A percentile compares a stretch with the other conserved stretches of the same genome.
Conservation (phyloP, 2,888 invertebrate species). For the Malthinus seriepunctatus region DNA sequence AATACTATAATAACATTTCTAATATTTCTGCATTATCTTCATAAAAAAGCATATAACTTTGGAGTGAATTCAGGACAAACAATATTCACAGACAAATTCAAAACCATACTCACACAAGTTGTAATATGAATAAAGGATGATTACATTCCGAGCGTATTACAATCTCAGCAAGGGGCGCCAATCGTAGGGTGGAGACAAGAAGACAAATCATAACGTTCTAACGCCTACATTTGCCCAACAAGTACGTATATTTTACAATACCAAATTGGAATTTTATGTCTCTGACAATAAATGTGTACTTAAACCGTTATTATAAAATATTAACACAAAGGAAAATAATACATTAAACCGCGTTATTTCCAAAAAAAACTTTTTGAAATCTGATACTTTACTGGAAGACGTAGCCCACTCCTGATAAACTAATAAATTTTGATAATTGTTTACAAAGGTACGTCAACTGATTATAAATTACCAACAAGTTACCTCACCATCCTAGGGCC, state of each 20-base stretch:
- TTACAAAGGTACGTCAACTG: too few relatives aligned
- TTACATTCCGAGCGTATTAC: conserved; percentile 48
- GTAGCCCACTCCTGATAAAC: too few relatives aligned
- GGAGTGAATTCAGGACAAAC: conserved; percentile 20
- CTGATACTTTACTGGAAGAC: too few relatives aligned
- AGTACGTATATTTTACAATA: conserved; percentile 21
- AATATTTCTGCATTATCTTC: conserved; percentile 13
- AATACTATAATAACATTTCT: conserved; percentile 15
- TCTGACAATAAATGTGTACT: too few relatives aligned
- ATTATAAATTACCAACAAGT: too few relatives aligned
- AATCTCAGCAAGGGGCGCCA: conserved; percentile 44
- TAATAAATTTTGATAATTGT: too few relatives aligned
- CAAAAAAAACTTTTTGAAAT: too few relatives aligned
- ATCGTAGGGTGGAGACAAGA: conserved; percentile 44
- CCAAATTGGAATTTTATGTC: conserved; percentile 8
- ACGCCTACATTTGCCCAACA: conserved; percentile 21
- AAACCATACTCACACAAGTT: conserved; percentile 28
- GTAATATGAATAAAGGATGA: conserved; percentile 51
- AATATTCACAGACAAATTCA: conserved; percentile 25
- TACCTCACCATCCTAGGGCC: too few relatives aligned
- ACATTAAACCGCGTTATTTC: too few relatives aligned
- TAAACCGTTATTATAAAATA: too few relatives aligned
- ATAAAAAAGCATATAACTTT: conserved; percentile 22
- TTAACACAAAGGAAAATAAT: too few relatives aligned
- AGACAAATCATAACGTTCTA: conserved; percentile 44